Base-by-base conservation (phyloP, 2,797 vertebrate species). In the Sternarchorhynchus goeldii region DNA sequence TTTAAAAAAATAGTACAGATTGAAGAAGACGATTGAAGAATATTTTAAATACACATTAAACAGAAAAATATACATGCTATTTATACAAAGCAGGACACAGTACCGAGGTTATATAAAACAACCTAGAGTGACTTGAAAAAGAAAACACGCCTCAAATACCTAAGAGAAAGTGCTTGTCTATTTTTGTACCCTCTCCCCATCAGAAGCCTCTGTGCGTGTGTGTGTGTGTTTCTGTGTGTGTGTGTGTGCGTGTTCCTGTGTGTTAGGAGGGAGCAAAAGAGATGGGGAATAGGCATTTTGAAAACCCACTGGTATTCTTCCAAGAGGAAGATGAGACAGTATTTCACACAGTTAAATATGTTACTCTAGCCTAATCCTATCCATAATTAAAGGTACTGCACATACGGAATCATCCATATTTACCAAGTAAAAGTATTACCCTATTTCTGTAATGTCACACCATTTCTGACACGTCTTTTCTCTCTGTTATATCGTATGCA, bases 31-130 rank as follows among this genome's bases (percentile, higher is more conserved):
- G 25, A 25, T 25, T 25, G 25, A 25, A 25, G 25, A 10, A 50
- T 50, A 12, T 50, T 50, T 50, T 2, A 50, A 2, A 50, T 50
- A 10, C 45, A 50, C 14, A 50, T 3, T 50, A 50, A 50, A 12
- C 45, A 50, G 45, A 50, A 50, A 14, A 50, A 50, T 50, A 50
- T 50, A 10, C 14, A 12, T 12, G 8, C 45, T 50, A 50, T 50
- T 50, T 50, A 50, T 50, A 50, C 45, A 50, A 2, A 50, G 45
- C 45, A 50, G 45, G 2, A 80, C 71, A 20, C 73, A 88, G 79
- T 78, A 1, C 10, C 18, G 62, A 31, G n/a, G 34, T 18, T 20
- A 65, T 17, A 34, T 18, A 39, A 18, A 68, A 68, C 18, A 45
- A 57, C 29, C 53, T 18, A 55, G 29, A 7, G 29, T 7, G 7